Base-by-base conservation (phyloP, 2,797 vertebrate genomes). In the Schizopygopsis pylzovi region DNA sequence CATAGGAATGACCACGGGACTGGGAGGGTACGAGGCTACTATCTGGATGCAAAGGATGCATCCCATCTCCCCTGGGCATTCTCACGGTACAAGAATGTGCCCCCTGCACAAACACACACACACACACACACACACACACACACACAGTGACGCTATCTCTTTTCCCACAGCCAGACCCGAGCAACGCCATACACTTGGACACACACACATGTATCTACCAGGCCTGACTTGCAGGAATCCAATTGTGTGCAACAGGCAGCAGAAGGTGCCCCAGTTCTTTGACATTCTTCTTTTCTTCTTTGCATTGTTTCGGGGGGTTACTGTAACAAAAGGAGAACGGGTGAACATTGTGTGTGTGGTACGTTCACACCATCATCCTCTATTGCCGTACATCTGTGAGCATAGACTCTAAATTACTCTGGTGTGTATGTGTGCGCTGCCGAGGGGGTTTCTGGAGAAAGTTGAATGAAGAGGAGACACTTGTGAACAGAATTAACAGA, bases 241-340 rank as follows among this genome's bases (percentile, higher is more conserved):
- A 91, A 90, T 88, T 92, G 94, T 93, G 92, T 93, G 91, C 92
- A 93, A 92, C 89, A 87, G 83, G 92, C 91, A 89, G 93, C 94
- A 94, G 93, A 95, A 95, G 93, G 94, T 95, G 95, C 90, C 94
- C 94, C 95, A 94, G 92, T 95, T 96, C 90, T 94, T 92, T 91
- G 91, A 93, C 91, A 92, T 92, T 92, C 93, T 94, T 95, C 92
- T 93, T 52, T 92, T 93, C 33, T 94, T 89, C 90, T 90, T 84
- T 89, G 91, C 91, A 94, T 93, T 94, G 93, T 95, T 93, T 93
- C 88, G 37, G 81, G 90, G 86, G 78, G 90, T 85, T 79, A 81
- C 82, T 82, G 85, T 92, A 91, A 94, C 92, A 94, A 95, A 95
- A 89, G 93, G 68, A 85, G 85, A 84, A 49, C 16, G 81, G 89